Conservation (phyloP, 2,888 invertebrate genomes). For the Candidula unifasciata region DNA sequence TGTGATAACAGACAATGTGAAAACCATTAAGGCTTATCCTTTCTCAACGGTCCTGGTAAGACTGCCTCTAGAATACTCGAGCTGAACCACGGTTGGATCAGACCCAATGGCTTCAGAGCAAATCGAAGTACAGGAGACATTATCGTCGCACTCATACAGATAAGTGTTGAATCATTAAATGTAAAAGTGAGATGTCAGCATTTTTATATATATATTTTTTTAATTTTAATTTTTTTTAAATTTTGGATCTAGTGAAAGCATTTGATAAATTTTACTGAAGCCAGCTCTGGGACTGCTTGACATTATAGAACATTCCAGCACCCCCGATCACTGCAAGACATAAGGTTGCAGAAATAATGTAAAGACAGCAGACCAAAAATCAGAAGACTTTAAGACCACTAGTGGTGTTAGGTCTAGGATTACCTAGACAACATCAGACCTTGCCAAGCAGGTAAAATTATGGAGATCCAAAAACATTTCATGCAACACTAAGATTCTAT, state of each 20-base stretch:
- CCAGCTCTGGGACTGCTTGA: background rate
- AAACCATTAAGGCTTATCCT: background rate
- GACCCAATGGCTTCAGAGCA: background rate
- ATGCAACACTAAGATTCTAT: no score
- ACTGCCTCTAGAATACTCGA: background rate
- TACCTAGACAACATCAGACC: no score
- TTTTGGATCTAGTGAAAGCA: background rate
- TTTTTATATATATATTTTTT: no score
- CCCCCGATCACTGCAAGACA: background rate
- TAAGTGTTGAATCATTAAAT: background rate
- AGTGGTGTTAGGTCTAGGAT: no score
- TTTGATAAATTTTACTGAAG: background rate
- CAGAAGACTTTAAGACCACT: no score
- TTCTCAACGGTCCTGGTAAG: background rate
- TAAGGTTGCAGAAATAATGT: no score
- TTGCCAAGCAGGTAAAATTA: no score
- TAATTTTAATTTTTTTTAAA: no score
- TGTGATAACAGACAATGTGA: background rate
- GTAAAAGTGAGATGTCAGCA: no score
- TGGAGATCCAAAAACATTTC: no score
- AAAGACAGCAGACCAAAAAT: no score
- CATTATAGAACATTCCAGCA: background rate
- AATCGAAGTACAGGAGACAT: background rate
- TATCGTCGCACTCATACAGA: background rate
- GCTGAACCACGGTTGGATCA: background rate